phyloP scores from a whole-genome alignment of 2,888 invertebrate species.

The Nesidiocoris tenuis region DNA sequence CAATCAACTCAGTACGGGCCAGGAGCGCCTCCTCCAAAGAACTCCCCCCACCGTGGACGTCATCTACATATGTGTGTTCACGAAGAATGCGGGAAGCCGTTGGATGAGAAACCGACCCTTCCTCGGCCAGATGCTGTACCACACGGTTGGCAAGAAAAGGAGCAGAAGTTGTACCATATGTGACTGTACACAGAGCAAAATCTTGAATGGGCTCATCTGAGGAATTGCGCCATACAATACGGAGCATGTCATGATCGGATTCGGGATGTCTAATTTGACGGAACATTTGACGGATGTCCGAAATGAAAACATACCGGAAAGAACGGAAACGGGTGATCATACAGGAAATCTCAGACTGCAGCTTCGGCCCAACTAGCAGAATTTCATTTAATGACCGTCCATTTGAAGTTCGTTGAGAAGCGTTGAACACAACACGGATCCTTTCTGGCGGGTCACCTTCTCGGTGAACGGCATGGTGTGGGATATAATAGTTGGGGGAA shows the following conservation, averaged over 20 bases:
- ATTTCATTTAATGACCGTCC: not conserved
- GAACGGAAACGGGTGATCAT: slow-evolving; percentile 23
- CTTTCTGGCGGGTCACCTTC: no score
- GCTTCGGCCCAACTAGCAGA: not conserved
- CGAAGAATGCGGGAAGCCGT: not conserved
- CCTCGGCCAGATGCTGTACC: not conserved
- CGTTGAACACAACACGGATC: not conserved
- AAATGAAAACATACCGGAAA: slow-evolving; percentile 37
- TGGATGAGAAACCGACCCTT: not conserved
- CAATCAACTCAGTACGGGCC: not conserved
- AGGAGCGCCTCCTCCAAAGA: not conserved
- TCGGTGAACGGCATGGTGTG: no score
- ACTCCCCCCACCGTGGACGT: not conserved
- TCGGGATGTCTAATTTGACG: slow-evolving; percentile 36
- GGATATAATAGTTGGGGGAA: no score
- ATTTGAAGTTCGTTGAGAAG: not conserved
- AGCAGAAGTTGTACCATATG: slow-evolving; percentile 2
- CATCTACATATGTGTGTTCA: not conserved
- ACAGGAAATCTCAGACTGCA: not conserved
- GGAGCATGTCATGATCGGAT: slow-evolving; percentile 46
- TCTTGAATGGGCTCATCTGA: not conserved
- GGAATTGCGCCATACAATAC: slow-evolving; percentile 23
- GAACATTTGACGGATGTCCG: slow-evolving; percentile 42
- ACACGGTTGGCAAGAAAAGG: slow-evolving; percentile 10
- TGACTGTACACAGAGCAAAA: slow-evolving; percentile 3